Percentiles rank a stretch among this genome's conserved stretches.
These are phyloP conservation scores for Aldabrachelys gigantea DNA, from an alignment of 2,113 vertebrate genomes.

Conservation along the genomic window DNA sequence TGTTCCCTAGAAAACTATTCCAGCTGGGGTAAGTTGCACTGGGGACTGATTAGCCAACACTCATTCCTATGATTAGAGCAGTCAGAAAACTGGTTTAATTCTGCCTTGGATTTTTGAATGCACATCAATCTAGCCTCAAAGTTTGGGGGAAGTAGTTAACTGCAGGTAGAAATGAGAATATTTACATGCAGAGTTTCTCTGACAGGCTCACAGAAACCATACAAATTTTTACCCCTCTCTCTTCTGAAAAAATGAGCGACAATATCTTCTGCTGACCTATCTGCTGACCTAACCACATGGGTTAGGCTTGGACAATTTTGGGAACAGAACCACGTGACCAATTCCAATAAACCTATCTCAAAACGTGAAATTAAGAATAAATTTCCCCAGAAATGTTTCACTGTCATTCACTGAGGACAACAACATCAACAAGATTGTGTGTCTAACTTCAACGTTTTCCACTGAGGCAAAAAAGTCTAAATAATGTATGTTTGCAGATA, in stretches of 20 bases:
- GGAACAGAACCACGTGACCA: neutral
- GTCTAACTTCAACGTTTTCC: neutral
- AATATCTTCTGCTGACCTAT: neutral
- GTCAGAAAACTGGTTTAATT: neutral
- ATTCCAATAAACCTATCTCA: neutral
- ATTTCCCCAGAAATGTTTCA: neutral
- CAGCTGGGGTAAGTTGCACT: neutral
- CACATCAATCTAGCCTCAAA: neutral
- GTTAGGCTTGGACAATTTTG: neutral
- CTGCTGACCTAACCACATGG: neutral
- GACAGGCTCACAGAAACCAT: neutral
- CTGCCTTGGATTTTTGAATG: neutral
- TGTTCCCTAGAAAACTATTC: no score
- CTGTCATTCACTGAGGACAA: neutral
- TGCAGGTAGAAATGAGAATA: neutral
- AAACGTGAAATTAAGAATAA: neutral
- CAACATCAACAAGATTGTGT: neutral
- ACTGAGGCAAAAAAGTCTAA: neutral
- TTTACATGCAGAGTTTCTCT: fast-evolving
- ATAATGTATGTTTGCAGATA: neutral
- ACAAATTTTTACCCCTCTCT: neutral
- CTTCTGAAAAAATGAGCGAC: neutral
- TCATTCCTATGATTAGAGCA: neutral
- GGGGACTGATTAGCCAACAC: neutral
- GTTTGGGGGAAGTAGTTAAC: neutral